Percentiles rank a stretch among this genome's conserved stretches.
Evolutionary conservation across 2,888 invertebrate genomes (phyloP).

Genomic region (Leucozona laternaria): DNA sequence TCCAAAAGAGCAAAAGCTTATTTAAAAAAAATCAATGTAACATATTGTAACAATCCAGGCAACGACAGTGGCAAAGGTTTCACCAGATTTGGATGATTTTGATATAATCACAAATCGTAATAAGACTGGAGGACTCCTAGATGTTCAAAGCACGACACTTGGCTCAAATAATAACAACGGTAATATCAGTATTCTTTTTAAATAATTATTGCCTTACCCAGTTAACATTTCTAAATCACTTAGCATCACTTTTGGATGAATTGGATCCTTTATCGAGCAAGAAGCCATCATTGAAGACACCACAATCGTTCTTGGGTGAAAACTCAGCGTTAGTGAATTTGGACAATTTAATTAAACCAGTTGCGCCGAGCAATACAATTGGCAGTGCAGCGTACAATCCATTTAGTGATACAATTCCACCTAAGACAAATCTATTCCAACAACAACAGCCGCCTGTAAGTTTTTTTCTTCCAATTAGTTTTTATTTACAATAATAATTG

Average conservation of each 20-base stretch:
- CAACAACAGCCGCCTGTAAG: slow-evolving; percentile 84
- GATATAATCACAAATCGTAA: slow-evolving; percentile 93
- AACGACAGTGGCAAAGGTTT: slow-evolving; percentile 77
- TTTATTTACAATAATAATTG: not conserved
- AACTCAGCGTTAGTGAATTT: slow-evolving; percentile 98
- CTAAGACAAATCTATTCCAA: slow-evolving; percentile 86
- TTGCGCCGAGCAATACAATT: slow-evolving; percentile 80
- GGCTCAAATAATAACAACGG: slow-evolving; percentile 83
- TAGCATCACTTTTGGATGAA: slow-evolving; percentile 83
- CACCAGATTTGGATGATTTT: slow-evolving; percentile 93
- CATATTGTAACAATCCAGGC: slow-evolving; percentile 13
- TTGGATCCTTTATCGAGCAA: slow-evolving; percentile 82
- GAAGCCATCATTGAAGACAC: slow-evolving; percentile 88
- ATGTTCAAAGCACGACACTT: slow-evolving; percentile 78
- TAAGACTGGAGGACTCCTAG: slow-evolving; percentile 82
- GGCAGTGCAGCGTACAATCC: slow-evolving; percentile 83
- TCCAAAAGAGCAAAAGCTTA: not conserved
- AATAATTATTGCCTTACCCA: not conserved
- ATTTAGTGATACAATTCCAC: slow-evolving; percentile 83
- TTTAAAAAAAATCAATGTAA: not conserved
- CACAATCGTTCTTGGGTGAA: slow-evolving; percentile 97
- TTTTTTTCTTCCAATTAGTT: slow-evolving; percentile 7
- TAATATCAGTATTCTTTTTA: slow-evolving; percentile 60
- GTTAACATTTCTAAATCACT: not conserved
- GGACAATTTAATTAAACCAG: slow-evolving; percentile 94